phyloP scores from a whole-genome alignment of 2,888 invertebrate genomes.

The Stenodema calcarata region DNA sequence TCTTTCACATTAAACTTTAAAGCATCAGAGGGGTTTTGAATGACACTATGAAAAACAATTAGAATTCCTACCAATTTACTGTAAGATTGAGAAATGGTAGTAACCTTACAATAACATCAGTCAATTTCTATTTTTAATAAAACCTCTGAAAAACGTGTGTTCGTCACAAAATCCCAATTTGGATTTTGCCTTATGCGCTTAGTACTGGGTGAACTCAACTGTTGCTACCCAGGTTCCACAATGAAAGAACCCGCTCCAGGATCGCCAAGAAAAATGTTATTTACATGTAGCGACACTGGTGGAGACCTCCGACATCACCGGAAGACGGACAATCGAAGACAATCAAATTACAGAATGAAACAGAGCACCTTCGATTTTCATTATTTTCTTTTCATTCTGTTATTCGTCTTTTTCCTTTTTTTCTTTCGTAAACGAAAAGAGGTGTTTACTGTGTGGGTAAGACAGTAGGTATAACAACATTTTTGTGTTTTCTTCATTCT shows the following conservation, averaged over 20 bases:
- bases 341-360: not conserved
- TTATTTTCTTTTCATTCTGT: slow-evolving; percentile 19
- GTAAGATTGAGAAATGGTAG: too few species aligned
- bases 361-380: slow-evolving; percentile 30
- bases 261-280: not conserved
- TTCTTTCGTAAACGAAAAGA: slow-evolving; percentile 2
- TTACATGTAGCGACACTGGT: not conserved
- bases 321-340: not conserved
- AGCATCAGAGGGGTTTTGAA: too few species aligned
- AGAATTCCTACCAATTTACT: too few species aligned
- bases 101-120: too few species aligned
- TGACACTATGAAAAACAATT: too few species aligned
- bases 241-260: not conserved
- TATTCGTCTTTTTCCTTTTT: slow-evolving; percentile 24
- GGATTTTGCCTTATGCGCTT: not conserved
- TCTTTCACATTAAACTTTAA: too few species aligned
- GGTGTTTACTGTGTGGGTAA: slow-evolving; percentile 45
- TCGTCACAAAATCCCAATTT: not conserved
- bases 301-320: not conserved
- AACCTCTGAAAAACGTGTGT: too few species aligned
- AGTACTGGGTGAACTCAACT: not conserved
- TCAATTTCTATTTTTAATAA: too few species aligned
- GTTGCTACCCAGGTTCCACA: not conserved
- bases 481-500: not conserved
- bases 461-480: slow-evolving; percentile 42